phyloP scores from a whole-genome alignment of 1,140 invertebrate genomes.

The Parapsyche elsis region DNA sequence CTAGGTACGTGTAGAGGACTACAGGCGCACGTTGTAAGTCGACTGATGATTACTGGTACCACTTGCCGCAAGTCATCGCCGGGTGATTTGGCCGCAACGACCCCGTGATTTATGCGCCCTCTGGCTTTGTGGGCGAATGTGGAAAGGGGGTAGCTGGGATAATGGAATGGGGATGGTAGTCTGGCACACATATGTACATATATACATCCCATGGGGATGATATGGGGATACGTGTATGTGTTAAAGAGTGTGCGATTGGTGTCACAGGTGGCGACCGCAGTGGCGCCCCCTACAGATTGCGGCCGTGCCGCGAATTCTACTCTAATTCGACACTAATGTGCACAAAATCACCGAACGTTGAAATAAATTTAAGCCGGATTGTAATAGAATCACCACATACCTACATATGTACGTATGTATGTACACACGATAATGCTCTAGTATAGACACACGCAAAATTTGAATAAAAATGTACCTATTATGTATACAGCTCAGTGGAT shows the following conservation, averaged over 20 bases:
- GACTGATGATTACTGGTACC: too few relatives aligned
- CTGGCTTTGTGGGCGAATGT: not conserved
- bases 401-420: too few relatives aligned
- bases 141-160: too few relatives aligned
- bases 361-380: too few relatives aligned
- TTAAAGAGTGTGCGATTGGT: not conserved
- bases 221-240: not conserved
- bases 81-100: not conserved
- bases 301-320: not conserved
- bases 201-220: not conserved
- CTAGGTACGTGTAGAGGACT: too few relatives aligned
- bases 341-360: not conserved
- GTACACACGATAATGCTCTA: too few relatives aligned
- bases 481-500: too few relatives aligned
- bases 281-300: not conserved
- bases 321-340: not conserved
- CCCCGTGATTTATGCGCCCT: slow-evolving; percentile 7
- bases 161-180: too few relatives aligned
- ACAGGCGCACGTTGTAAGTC: too few relatives aligned
- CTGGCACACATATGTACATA: not conserved
- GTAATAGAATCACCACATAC: too few relatives aligned
- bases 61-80: slow-evolving; percentile 14
- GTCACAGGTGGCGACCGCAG: slow-evolving; percentile 21
- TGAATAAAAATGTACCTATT: too few relatives aligned
- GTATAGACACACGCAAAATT: too few relatives aligned